phyloP scores from a whole-genome alignment of 1,140 invertebrate species.

The Pseudomyrmex gracilis region DNA sequence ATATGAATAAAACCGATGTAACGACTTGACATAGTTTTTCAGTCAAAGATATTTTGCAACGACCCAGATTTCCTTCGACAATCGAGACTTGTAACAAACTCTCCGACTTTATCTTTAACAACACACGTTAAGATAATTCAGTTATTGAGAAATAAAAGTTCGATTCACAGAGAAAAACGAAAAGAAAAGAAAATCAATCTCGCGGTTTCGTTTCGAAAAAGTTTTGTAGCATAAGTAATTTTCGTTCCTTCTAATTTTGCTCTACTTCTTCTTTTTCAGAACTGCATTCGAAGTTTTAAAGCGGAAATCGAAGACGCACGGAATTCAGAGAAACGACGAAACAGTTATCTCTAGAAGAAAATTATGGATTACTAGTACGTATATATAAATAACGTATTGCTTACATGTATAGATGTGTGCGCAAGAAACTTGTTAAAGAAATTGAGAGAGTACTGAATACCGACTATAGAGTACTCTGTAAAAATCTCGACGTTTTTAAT shows the following conservation, averaged over 20 bases:
- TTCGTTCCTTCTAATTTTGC: constrained; percentile 7
- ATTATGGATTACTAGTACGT: constrained; percentile 5
- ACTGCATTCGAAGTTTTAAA: not conserved
- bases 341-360: constrained; percentile 6
- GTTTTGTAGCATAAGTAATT: not conserved
- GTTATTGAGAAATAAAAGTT: not conserved
- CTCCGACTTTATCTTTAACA: not conserved
- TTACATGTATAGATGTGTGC: not conserved
- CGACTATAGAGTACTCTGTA: too few relatives aligned
- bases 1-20: constrained; percentile 49
- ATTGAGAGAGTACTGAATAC: too few relatives aligned
- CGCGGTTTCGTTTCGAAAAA: not conserved
- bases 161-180: not conserved
- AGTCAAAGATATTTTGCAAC: not conserved
- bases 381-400: constrained; percentile 23
- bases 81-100: constrained; percentile 19
- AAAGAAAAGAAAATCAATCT: too few relatives aligned
- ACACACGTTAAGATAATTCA: not conserved
- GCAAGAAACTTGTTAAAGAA: not conserved
- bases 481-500: too few relatives aligned
- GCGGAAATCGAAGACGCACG: not conserved
- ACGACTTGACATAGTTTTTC: constrained; percentile 21
- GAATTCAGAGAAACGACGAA: not conserved
- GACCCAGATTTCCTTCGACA: not conserved
- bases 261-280: constrained; percentile 25